Evolutionary conservation across 2,888 invertebrate genomes (phyloP), one percentile per base, ranked within the genome.

Genomic region (Aelia acuminata): DNA sequence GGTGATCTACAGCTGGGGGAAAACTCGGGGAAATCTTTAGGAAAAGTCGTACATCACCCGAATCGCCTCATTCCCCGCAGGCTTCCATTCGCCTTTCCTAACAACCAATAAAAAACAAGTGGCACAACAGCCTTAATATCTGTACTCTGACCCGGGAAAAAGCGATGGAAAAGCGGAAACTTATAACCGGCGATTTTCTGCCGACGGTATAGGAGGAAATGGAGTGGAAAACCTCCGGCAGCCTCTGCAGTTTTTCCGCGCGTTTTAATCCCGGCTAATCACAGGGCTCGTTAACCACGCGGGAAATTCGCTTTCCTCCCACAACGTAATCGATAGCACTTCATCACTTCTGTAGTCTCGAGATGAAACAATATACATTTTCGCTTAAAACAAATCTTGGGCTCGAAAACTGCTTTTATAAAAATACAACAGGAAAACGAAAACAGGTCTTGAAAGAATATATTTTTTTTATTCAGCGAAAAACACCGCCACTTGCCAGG

Each of bases 181-280:
- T 80, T 80, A 80, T 75, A 80, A 39, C 43, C 43, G 80, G 80
- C 11, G 43, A 80, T 80, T 80, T 80, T 80, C 43, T 43, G 43
- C 80, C 43, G 43, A 20, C 63, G 63, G 63, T 70, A 70, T 31
- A 70, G 63, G 63, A 47, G 43, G 80, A 80, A 80, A 80, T 80
- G 80, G 80, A 47, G 80, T n/a, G 80, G 80, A 80, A 80, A 39
- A 39, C 80, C 80, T 47, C 80, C 43, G 43, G 18, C 80, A 15
- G 63, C 47, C 80, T 80, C 80, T 47, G 43, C 80, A n/a, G 80
- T 80, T 80, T 80, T 80, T 80, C 80, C 80, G 43, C 22, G 43
- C 80, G 43, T 80, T 80, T 80, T 80, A 80, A 80, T 80, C 80
- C 80, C 80, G 43, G 80, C 80, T 80, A 80, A 80, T 80, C 80